Base-by-base conservation (phyloP, 2,888 invertebrate species). In the Erannis defoliaria region DNA sequence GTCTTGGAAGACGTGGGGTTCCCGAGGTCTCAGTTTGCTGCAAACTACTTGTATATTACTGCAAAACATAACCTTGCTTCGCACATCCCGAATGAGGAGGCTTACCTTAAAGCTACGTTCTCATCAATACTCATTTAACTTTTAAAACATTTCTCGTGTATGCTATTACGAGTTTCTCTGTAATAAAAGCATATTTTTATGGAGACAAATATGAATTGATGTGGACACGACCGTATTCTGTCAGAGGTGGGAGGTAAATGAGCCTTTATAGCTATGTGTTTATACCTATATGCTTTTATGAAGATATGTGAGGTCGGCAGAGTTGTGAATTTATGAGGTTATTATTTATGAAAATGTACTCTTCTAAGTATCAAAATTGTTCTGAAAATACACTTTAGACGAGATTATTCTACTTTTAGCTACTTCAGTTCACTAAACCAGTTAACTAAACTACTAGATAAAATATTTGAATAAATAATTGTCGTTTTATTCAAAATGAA, bases 161-260 rank as follows among this genome's bases (percentile, higher is more conserved):
- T 38, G 18, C 51, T 29, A 56, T 53, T 53, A 56, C 35, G 56
- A 23, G 55, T 19, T 51, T n/a, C 49, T 48, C 26, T 48, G 37
- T 50, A 60, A 64, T 60, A 69, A 63, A 62, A 54, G 29, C 46
- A 59, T 53, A 62, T 60, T 66, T 66, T 70, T 58, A 59, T 61
- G 49, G 45, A 49, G 49, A 62, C 46, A 60, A 64, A 69, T 64
- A 60, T 65, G 64, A 63, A 67, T 69, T 65, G 63, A 67, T 67
- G 55, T 51, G 49, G 40, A 62, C 51, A 53, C 43, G 51, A 26
- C 42, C 56, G 46, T 23, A 19, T 35, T 35, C 29, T 10, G 56
- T 48, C 48, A 42, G 48, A 48, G 42, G 55, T 48, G 46, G 48
- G 8, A 19, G 33, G 29, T 9, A 57, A 62, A 62, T 57, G 56